Evolutionary conservation across 2,113 vertebrate species (phyloP), one percentile per base, ranked within the genome.

Genomic region (Mobula birostris): DNA sequence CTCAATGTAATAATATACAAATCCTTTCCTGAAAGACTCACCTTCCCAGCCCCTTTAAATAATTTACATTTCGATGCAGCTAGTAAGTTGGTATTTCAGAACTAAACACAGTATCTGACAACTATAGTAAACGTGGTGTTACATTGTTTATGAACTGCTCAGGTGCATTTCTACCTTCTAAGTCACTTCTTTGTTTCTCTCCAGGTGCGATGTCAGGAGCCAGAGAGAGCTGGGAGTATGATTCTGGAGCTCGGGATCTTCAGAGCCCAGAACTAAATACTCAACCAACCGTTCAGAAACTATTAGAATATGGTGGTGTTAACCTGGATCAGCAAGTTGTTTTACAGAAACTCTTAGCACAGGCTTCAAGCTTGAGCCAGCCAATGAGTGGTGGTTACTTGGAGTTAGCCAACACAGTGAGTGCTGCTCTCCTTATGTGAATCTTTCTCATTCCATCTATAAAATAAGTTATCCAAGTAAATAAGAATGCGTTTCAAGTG

Each of bases 171-270:
- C 74, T 56, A 29, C 74, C 66, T 72, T 76, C 91, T 29, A 74
- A 93, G 24, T 93, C 74, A 29, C 61, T 68, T 90, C 32, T 90
- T 63, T 93, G 48, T 92, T 78, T 15, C 95, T 94, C 94, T 94
- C 94, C 94, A 97, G 97, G 96, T 96, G 96, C 96, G 94, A 94
- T 97, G 74, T 97, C 97, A 94, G 96, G 96, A 82, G 96, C 96
- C 95, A 96, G 95, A 85, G 97, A 97, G 94, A 97, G 97, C 94
- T 98, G 97, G 97, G 97, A 97, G 63, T 97, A 97, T 74, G 96
- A 97, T 96, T 97, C 97, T 17, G 97, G 97, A 88, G 96, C 95
- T 9, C 97, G 97, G 95, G 97, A 98, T 94, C 97, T 97, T 94
- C 97, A 97, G 94, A 97, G 96, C 95, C 97, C 97, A 0, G 97